Evolutionary conservation across 1,140 invertebrate species (phyloP).

Genomic region (Portunus trituberculatus): DNA sequence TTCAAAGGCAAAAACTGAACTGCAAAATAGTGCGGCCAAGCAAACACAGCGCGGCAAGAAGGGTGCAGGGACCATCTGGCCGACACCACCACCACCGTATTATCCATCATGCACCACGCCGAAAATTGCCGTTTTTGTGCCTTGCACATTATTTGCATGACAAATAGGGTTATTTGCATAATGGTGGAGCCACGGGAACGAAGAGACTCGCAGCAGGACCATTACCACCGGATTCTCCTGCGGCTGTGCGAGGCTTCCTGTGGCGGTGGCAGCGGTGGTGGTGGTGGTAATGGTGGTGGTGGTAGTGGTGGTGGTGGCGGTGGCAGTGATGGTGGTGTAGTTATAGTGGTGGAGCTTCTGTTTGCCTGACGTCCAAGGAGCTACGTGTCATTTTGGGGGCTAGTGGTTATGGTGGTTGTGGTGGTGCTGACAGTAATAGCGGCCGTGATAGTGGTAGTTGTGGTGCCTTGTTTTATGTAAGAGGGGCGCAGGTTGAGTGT

Average conservation of each 20-base stretch:
- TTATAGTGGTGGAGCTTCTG: not conserved
- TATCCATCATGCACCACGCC: constrained; percentile 54
- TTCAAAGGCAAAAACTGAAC: not conserved
- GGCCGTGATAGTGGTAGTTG: not conserved
- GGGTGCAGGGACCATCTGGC: constrained; percentile 6
- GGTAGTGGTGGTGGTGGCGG: not conserved
- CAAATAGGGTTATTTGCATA: constrained; percentile 53
- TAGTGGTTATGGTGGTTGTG: not conserved
- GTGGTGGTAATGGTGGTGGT: not conserved
- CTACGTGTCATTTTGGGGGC: not conserved
- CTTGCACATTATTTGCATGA: constrained; percentile 45
- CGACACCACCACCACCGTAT: constrained; percentile 21
- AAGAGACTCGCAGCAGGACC: not conserved
- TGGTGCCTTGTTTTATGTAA: no score
- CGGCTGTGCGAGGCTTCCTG: no score
- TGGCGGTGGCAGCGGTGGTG: not conserved
- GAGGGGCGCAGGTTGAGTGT: no score
- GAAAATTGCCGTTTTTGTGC: constrained; percentile 47
- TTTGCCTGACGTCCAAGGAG: not conserved
- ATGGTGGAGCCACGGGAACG: constrained; percentile 1
- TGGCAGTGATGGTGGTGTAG: not conserved
- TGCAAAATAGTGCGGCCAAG: no score
- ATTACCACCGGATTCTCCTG: not conserved
- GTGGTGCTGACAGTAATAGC: not conserved
- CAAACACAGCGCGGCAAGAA: no score